Percentiles rank a stretch among this genome's conserved stretches.
phyloP scores from a whole-genome alignment of 2,888 invertebrate species.

The Seira musarum region DNA sequence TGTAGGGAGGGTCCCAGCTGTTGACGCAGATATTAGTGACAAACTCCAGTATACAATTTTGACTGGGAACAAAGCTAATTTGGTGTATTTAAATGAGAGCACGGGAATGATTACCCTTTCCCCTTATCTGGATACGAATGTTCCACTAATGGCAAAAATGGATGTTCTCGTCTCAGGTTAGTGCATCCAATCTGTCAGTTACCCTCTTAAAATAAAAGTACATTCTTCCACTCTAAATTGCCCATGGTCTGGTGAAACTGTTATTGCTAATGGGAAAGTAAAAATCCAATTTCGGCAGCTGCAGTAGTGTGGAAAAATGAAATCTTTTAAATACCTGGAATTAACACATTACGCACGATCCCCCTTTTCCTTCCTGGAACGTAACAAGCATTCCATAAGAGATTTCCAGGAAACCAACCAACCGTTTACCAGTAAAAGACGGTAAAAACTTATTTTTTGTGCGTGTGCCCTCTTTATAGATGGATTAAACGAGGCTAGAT shows the following conservation, averaged over 20 bases:
- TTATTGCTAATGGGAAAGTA: slow-evolving; percentile 42
- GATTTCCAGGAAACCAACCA: too few relatives aligned
- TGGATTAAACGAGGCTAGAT: slow-evolving; percentile 93
- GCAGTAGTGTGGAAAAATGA: slow-evolving; percentile 13
- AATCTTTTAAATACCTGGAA: slow-evolving; percentile 41
- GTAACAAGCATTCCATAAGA: slow-evolving; percentile 17
- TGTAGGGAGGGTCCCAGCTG: slow-evolving; percentile 93
- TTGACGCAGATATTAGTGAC: slow-evolving; percentile 95
- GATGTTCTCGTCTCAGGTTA: slow-evolving; percentile 90
- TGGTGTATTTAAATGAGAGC: slow-evolving; percentile 86
- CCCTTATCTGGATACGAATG: slow-evolving; percentile 95
- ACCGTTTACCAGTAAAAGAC: background rate
- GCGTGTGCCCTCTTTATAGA: slow-evolving; percentile 75
- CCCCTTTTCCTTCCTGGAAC: slow-evolving; percentile 20
- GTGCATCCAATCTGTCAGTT: slow-evolving; percentile 46
- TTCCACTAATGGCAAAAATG: slow-evolving; percentile 93
- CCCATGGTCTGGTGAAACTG: slow-evolving; percentile 8
- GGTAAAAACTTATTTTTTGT: background rate
- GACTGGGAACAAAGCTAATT: slow-evolving; percentile 93
- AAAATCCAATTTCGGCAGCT: slow-evolving; percentile 41
- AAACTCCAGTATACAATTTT: slow-evolving; percentile 84
- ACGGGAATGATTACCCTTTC: slow-evolving; percentile 90
- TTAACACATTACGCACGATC: slow-evolving; percentile 50
- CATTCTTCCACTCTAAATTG: slow-evolving; percentile 15
- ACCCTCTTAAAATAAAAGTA: slow-evolving; percentile 25